phyloP scores from a whole-genome alignment of 2,888 invertebrate genomes.

The Agrotis clavis region DNA sequence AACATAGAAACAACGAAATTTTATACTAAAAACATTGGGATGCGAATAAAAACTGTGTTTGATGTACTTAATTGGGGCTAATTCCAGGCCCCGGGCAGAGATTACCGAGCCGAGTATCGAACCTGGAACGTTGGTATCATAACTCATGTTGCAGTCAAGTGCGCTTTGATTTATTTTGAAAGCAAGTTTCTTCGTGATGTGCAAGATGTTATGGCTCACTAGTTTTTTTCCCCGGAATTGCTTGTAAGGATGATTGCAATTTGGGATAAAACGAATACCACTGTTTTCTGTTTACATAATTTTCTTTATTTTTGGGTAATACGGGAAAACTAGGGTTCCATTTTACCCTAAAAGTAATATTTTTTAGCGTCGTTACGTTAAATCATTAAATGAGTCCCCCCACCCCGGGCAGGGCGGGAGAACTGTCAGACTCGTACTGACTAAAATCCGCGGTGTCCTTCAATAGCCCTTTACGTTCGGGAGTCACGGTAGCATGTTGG shows the following conservation, averaged over 20 bases:
- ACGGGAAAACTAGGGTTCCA: too few species aligned
- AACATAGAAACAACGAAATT: slow-evolving; percentile 53
- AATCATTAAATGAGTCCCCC: too few species aligned
- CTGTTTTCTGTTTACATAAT: too few species aligned
- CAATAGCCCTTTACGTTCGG: too few species aligned
- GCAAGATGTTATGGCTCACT: slow-evolving; percentile 22
- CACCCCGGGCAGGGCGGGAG: too few species aligned
- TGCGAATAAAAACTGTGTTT: slow-evolving; percentile 69
- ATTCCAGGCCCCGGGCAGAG: slow-evolving; percentile 76
- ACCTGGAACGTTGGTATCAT: slow-evolving; percentile 65
- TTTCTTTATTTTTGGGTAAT: too few species aligned
- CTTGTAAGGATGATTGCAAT: not conserved
- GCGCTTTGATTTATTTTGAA: slow-evolving; percentile 63
- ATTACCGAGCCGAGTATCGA: slow-evolving; percentile 75
- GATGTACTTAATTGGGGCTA: slow-evolving; percentile 78
- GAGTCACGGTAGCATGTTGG: too few species aligned
- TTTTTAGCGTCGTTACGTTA: too few species aligned
- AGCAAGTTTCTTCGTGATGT: slow-evolving; percentile 32
- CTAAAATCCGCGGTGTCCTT: too few species aligned
- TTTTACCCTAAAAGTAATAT: too few species aligned
- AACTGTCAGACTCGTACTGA: too few species aligned
- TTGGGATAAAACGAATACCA: too few species aligned
- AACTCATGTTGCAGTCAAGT: slow-evolving; percentile 61
- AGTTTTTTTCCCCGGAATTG: not conserved
- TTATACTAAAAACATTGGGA: slow-evolving; percentile 54